Base-by-base conservation (phyloP, 1,140 invertebrate genomes). In the Babylonia areolata region DNA sequence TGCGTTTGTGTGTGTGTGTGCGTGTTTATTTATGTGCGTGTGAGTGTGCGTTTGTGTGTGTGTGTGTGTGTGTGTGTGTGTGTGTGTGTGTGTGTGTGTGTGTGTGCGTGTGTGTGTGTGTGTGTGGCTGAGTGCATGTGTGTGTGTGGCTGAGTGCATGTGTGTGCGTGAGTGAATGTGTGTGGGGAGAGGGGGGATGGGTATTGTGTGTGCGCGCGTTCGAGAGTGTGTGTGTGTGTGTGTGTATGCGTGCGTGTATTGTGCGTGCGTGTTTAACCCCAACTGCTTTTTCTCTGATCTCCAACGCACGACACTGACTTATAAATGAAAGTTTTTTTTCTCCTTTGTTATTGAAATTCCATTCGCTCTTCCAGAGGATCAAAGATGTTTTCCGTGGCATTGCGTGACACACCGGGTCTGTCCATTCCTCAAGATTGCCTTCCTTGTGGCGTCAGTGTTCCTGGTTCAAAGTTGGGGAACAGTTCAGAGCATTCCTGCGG, bases 21-120 rank as follows among this genome's bases (percentile, higher is more conserved):
- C 28, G 9, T 64, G 58, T 64, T 12, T 64, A 23, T 64, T 12
- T 64, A 23, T 64, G 58, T 64, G 58, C 28, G 58, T 64, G 58
- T 64, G 58, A 23, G 58, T 64, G 58, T 64, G 58, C 28, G 58
- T 64, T 12, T n/a, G 20, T 64, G 20, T 64, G 58, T 64, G 58
- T 64, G 58, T 64, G 58, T 64, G 58, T 64, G 58, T 64, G 58
- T 64, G 58, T 64, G 58, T 64, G 58, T 64, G 58, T 64, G 20
- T 64, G 58, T 64, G 28, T 64, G 58, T 64, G 20, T 64, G 58
- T 1, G 17, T 64, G 17, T 64, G 58, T 64, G 58, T 64, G 6
- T 64, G 9, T 15, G 6, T 64, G 6, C 23, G 20, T 64, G 58
- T 20, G 58, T 64, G 58, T 64, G 58, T 20, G 58, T 64, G 58